Evolutionary conservation across 2,888 invertebrate species (phyloP), one percentile per base, ranked within the genome.

Genomic region (Peribatodes rhomboidaria): DNA sequence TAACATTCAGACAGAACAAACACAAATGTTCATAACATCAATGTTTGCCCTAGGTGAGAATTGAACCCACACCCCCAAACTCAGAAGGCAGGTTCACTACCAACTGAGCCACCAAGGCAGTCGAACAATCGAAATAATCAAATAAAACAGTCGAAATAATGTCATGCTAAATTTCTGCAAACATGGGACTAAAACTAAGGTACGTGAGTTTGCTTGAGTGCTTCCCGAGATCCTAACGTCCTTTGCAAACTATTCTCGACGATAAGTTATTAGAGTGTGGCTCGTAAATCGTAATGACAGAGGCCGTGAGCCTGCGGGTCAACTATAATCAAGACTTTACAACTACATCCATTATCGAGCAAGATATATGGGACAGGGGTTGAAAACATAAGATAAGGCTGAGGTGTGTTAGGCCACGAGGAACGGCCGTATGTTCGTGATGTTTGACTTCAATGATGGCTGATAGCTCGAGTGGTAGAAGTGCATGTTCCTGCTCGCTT

Each of bases 291-390:
- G 53, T 53, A 67, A 68, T 56, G 69, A 69, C 57, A 59, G 50
- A 71, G 69, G 69, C 59, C 64, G 46, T 66, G 54, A 65, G 61
- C 61, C 52, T 65, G 47, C 52, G 47, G 67, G 59, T 68, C 68
- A 58, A 27, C 52, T 63, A 53, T 63, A 70, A 57, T 57, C 67
- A 65, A 67, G 68, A 64, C 61, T 63, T 67, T 65, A 62, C 64
- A 65, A 72, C 69, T 69, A 68, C 37, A 64, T 57, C 65, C 67
- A 72, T 72, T 69, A 72, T 61, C 62, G 62, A 67, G 65, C 52
- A 53, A 60, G 50, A 67, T 63, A 61, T 57, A 62, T 69, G 46
- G 60, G 41, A 11, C 20, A 13, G 69, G 66, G 37, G 39, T 8
- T 35, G 2, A 35, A 50, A 27, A 41, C 27, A 14, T 52, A 33